phyloP scores from a whole-genome alignment of 2,888 invertebrate genomes.

The Amblyjoppa proteus region DNA sequence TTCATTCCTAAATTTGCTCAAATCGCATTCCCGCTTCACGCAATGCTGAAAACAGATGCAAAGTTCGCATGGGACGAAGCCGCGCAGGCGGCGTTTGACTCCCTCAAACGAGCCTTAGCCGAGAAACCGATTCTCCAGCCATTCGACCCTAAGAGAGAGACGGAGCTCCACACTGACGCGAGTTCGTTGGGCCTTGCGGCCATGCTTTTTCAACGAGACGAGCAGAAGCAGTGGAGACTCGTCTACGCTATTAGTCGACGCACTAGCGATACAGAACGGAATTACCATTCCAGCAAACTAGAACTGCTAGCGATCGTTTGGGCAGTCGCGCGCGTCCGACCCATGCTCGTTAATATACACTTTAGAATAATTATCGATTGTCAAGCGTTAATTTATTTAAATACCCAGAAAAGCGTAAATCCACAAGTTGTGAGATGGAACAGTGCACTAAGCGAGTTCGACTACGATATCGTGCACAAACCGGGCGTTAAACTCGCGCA shows the following conservation, averaged over 20 bases:
- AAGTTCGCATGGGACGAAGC: constrained; percentile 29
- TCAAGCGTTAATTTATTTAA: background rate
- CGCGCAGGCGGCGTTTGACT: constrained; percentile 15
- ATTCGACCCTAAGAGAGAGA: constrained; percentile 18
- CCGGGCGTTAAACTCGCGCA: constrained; percentile 66
- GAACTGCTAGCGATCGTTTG: constrained; percentile 40
- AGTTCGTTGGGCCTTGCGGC: constrained; percentile 10
- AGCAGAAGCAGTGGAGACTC: constrained; percentile 48
- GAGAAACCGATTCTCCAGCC: constrained; percentile 23
- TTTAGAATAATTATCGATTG: constrained; percentile 64
- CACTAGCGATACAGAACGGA: constrained; percentile 68
- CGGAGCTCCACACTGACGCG: constrained; percentile 46
- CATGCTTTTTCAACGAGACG: constrained; percentile 63
- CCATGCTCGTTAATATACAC: background rate
- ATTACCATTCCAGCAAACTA: constrained; percentile 71
- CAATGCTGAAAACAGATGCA: background rate
- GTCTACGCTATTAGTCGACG: constrained; percentile 71
- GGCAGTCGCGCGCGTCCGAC: constrained; percentile 9
- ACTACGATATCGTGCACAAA: constrained; percentile 66
- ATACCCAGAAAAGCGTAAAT: constrained; percentile 1
- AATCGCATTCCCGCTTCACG: constrained; percentile 15
- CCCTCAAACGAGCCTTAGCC: background rate
- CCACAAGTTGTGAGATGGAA: constrained; percentile 12
- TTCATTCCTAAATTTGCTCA: constrained; percentile 39
- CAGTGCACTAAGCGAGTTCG: constrained; percentile 23